phyloP scores from a whole-genome alignment of 2,113 vertebrate genomes.

The Macaca fascicularis region DNA sequence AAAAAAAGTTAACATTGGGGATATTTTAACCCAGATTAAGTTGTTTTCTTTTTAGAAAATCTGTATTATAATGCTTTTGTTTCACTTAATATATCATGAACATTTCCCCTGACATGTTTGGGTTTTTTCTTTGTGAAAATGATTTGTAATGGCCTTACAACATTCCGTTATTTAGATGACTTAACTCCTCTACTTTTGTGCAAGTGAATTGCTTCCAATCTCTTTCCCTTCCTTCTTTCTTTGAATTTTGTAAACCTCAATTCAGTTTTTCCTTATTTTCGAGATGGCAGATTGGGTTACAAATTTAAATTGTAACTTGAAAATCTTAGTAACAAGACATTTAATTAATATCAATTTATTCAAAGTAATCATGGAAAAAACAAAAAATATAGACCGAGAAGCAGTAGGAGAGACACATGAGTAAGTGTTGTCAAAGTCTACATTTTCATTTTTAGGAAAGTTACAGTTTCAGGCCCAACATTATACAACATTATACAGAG shows the following conservation, averaged over 20 bases:
- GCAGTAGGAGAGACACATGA: not conserved
- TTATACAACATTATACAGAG: not conserved
- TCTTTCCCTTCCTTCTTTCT: not conserved
- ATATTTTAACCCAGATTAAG: not conserved
- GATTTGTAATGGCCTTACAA: not conserved
- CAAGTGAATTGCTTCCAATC: not conserved
- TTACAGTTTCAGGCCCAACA: not conserved
- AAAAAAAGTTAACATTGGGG: not conserved
- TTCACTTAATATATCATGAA: not conserved
- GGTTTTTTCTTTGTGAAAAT: not conserved
- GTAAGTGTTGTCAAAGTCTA: not conserved
- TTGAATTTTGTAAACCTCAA: not conserved
- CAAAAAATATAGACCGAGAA: not conserved
- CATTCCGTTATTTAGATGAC: not conserved
- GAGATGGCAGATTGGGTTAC: not conserved
- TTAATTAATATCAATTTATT: constrained; percentile 28
- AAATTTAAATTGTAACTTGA: not conserved
- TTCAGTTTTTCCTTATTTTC: not conserved
- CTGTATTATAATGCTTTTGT: not conserved
- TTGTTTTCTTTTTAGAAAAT: constrained; percentile 29
- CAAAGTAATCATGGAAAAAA: not conserved
- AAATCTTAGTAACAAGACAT: not conserved
- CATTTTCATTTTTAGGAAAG: not conserved
- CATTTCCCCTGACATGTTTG: not conserved
- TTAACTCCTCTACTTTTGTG: not conserved